A percentile compares a stretch with the other conserved stretches of the same genome.
Conservation (phyloP, 2,113 vertebrate species). For the Mesitornis unicolor region DNA sequence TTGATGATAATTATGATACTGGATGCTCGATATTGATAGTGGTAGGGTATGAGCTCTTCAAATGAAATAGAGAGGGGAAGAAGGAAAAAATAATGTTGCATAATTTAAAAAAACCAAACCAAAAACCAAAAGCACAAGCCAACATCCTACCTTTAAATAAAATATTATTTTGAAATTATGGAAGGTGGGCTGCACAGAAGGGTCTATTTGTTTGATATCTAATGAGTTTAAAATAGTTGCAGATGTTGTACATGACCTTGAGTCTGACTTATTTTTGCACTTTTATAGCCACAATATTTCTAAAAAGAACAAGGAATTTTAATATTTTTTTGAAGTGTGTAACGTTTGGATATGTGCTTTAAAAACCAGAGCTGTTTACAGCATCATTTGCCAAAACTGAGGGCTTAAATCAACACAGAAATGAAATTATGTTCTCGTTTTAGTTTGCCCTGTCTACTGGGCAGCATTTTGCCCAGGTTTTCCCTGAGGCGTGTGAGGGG, state of each 20-base stretch:
- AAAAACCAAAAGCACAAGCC: not conserved
- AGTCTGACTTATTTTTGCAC: not conserved
- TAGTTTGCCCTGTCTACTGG: not conserved
- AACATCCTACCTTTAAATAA: not conserved
- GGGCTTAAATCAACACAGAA: no score
- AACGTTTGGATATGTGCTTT: not conserved
- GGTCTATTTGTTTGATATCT: not conserved
- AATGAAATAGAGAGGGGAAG: not conserved
- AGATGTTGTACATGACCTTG: not conserved
- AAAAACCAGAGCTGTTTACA: not conserved
- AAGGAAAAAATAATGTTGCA: not conserved
- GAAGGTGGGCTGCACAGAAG: not conserved
- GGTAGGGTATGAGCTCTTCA: not conserved
- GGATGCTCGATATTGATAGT: not conserved
- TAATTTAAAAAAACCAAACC: not conserved
- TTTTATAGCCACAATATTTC: not conserved
- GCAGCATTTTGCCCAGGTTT: not conserved
- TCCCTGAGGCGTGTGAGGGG: no score
- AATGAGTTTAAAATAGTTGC: not conserved
- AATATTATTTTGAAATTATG: not conserved
- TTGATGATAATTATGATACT: not conserved
- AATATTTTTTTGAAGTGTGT: not conserved
- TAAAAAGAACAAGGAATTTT: not conserved
- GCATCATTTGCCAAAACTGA: not conserved
- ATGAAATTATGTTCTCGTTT: no score